These are phyloP conservation scores for Chrysoperla carnea DNA, from an alignment of 1,140 invertebrate genomes.

Conservation along the genomic window DNA sequence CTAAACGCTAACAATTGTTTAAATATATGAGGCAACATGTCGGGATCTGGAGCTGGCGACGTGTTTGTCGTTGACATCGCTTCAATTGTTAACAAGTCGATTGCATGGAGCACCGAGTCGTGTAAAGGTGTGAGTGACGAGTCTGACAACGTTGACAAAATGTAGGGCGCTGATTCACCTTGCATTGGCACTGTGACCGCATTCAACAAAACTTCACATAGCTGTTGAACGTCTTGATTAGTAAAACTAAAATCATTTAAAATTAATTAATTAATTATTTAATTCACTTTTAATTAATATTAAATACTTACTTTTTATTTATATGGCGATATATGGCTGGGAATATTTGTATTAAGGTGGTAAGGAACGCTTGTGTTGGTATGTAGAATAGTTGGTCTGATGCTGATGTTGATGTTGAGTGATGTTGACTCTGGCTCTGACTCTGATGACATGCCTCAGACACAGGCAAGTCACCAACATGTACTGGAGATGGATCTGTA, in stretches of 20 bases:
- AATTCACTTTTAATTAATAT: not conserved
- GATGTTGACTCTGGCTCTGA: too few relatives aligned
- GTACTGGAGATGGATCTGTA: constrained; percentile 23
- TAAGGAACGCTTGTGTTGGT: constrained; percentile 82
- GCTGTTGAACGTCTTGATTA: constrained; percentile 54
- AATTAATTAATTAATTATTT: constrained; percentile 3
- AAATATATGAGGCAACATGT: constrained; percentile 65
- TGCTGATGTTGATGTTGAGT: too few relatives aligned
- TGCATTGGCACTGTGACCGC: constrained; percentile 66
- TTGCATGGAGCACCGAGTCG: constrained; percentile 60
- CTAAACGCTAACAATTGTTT: constrained; percentile 57
- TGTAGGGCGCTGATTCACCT: constrained; percentile 65
- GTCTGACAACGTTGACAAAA: constrained; percentile 53
- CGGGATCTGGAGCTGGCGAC: constrained; percentile 29
- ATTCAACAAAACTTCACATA: constrained; percentile 61
- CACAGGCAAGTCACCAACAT: too few relatives aligned
- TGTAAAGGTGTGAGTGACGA: constrained; percentile 64
- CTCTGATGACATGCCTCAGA: too few relatives aligned
- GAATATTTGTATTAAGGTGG: constrained; percentile 85
- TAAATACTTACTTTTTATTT: constrained; percentile 43
- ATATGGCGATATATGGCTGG: constrained; percentile 84
- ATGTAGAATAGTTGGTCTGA: constrained; percentile 48
- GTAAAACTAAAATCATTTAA: constrained; percentile 37
- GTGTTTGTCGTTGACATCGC: constrained; percentile 44
- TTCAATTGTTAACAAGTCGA: constrained; percentile 68